A percentile compares a stretch with the other conserved stretches of the same genome.
Conservation (phyloP, 2,113 vertebrate species). For the Arizona elegans region DNA sequence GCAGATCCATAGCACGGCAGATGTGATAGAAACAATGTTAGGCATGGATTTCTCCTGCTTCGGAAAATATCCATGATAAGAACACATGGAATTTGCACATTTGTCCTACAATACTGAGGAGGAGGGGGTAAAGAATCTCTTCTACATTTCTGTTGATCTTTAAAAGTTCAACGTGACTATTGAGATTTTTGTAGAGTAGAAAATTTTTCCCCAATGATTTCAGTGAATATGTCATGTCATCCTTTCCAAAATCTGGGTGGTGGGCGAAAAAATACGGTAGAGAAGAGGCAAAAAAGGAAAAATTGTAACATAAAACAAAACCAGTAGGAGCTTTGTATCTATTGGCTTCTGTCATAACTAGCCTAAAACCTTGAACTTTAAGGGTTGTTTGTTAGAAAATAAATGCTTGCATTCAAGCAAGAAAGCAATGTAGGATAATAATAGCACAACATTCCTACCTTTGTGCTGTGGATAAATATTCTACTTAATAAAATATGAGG, state of each 20-base stretch:
- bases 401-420: neutral
- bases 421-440: neutral
- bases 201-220: neutral
- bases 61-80: neutral
- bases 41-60: neutral
- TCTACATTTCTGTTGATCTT: neutral
- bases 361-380: neutral
- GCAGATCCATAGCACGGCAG: neutral
- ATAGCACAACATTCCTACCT: neutral
- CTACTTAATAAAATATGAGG: neutral
- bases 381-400: neutral
- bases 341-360: neutral
- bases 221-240: too few species aligned
- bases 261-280: neutral
- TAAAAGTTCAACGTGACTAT: neutral
- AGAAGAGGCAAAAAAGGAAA: neutral
- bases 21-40: neutral
- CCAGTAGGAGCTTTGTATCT: neutral
- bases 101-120: neutral
- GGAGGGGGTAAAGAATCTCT: neutral
- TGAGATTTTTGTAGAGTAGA: neutral
- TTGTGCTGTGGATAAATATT: neutral
- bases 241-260: neutral
- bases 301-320: neutral
- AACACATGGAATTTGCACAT: neutral